Evolutionary conservation across 37 sponge, comb jelly and placozoan species (phyloP), one percentile per base, ranked within the genome.

Genomic region (Tethya wilhelma): DNA sequence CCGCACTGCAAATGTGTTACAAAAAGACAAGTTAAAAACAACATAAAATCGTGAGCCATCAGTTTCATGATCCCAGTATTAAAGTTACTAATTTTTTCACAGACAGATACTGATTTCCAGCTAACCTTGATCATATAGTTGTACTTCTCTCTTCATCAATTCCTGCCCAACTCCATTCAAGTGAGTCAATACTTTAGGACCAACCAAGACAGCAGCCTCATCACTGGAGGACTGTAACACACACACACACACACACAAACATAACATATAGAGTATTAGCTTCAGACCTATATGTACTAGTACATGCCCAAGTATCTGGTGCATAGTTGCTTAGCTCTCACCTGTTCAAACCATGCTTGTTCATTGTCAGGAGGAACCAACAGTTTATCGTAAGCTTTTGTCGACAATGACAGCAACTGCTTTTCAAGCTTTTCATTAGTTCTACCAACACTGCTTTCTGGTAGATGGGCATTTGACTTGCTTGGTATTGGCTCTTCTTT

Each of bases 51-150:
- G n/a, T n/a, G n/a, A n/a, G 30, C 20, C 26, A 29, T 17, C 67
- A 17, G n/a, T n/a, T n/a, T n/a, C n/a, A n/a, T n/a, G n/a, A n/a
- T n/a, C n/a, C n/a, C n/a, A n/a, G n/a, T 14, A 70, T 25, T 33
- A 70, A n/a, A 34, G 37, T 14, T 70, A 70, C 44, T 36, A 41
- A 32, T 32, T 69, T 19, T 9, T 38, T n/a, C 41, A 42, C 56
- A 73, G 22, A 72, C 65, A 81, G 28, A 72, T 70, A 81, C 64
- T 44, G 17, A 28, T 37, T 33, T 29, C 14, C 17, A 56, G 17
- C 0, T 22, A 64, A 92, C 93, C 64, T 75, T 84, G 49, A 53
- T 87, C 85, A 75, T 88, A 92, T 25, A 92, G 36, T 30, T 75
- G 53, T 38, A 84, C 65, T 75, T 92, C 93, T 7, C 23, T 41